Percentiles rank a stretch among this genome's conserved stretches.
Evolutionary conservation across 37 sponge, comb jelly and placozoan genomes (phyloP).

Genomic region (Agelas oroides): DNA sequence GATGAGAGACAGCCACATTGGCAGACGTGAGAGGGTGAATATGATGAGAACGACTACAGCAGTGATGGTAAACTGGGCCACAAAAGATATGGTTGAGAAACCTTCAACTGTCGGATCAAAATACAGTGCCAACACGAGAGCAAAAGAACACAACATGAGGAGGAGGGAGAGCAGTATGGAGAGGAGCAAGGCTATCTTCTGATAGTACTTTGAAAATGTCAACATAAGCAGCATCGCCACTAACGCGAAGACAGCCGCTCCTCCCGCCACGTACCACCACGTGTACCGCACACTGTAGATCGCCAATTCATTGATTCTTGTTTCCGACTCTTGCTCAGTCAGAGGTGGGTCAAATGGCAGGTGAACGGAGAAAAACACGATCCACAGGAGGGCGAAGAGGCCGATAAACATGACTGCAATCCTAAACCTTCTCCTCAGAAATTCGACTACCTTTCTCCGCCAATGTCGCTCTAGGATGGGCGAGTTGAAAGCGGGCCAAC

Average conservation of each 20-base stretch:
- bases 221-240: constrained; percentile 27
- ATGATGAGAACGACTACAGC: constrained; percentile 68
- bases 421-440: constrained; percentile 63
- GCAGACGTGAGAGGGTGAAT: constrained; percentile 70
- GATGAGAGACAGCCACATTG: constrained; percentile 30
- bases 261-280: constrained; percentile 53
- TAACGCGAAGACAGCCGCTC: constrained; percentile 29
- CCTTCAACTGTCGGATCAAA: background rate
- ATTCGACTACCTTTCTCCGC: constrained; percentile 74
- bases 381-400: constrained; percentile 74
- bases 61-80: constrained; percentile 77
- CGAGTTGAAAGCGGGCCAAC: constrained; percentile 73
- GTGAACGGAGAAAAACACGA: constrained; percentile 74
- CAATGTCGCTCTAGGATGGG: constrained; percentile 58
- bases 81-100: constrained; percentile 69
- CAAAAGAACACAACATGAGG: constrained; percentile 55
- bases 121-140: constrained; percentile 36
- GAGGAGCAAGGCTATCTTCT: constrained; percentile 22
- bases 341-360: constrained; percentile 34
- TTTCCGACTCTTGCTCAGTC: background rate
- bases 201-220: constrained; percentile 56
- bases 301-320: constrained; percentile 13
- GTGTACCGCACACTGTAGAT: constrained; percentile 45
- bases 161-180: constrained; percentile 49
- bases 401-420: constrained; percentile 61